Base-by-base conservation (phyloP, 2,888 invertebrate species). In the Synanthedon andrenaeformis region DNA sequence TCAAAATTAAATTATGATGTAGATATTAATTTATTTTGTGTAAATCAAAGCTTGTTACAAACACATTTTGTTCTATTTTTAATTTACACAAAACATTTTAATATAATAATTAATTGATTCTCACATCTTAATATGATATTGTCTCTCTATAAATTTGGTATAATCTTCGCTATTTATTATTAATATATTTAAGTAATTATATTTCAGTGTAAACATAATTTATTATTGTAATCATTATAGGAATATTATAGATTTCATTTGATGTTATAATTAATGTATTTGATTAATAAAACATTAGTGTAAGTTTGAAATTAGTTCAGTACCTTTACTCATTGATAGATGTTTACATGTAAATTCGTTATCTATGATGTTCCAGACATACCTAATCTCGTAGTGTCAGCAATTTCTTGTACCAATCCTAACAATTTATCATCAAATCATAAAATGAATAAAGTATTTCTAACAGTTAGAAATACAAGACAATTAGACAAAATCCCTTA, bases 141-240 rank as follows among this genome's bases (percentile, higher is more conserved):
- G 83, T 79, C 84, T 85, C 83, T 85, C 82, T 86, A 76, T 77
- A 76, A 61, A 67, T 74, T 85, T 83, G 78, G 70, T 83, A 78
- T 86, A 84, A 83, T 85, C 81, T 67, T 62, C 68, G 73, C 81
- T 86, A 86, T 85, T 86, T 86, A 86, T 86, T 85, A 80, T 80
- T 85, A 80, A 80, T 81, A 84, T 69, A 82, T 81, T 82, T 85
- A 85, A 83, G 84, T 86, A 84, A 84, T 78, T 82, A 81, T 84
- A 78, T 79, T 78, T 79, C 72, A 78, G 74, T 67, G 70, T 78
- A 75, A 78, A 76, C 77, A 82, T 85, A 82, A 84, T 86, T 86
- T 84, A 85, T 84, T 83, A 70, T 78, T 73, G 72, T 84, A 83
- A 82, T 82, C 80, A 74, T 79, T 73, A 79, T 82, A 83, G 82